Base-by-base conservation (phyloP, 2,888 invertebrate genomes). In the Tanaodytes sp. region DNA sequence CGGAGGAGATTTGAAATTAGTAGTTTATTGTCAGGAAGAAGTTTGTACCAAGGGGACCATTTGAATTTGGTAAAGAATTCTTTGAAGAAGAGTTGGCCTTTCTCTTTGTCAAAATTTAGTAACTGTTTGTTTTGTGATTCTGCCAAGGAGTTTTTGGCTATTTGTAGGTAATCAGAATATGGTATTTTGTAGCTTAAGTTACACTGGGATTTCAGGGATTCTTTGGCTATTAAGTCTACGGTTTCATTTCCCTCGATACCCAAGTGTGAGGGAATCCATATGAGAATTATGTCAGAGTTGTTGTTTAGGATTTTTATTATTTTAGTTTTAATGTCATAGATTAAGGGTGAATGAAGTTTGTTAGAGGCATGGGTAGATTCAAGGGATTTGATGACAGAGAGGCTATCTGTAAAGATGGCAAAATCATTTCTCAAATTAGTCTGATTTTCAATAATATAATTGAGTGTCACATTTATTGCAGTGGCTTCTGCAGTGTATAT, bases 31-130 rank as follows among this genome's bases (percentile, higher is more conserved):
- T 36, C n/a, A 36, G 12, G n/a, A 4, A 36, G 27, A 27, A 6
- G 9, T 27, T 4, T 30, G 9, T 15, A 58, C 57, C 57, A 57
- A 2, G 51, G 23, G 2, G 20, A 23, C 2, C 15, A 1, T 9
- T 18, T 33, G n/a, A 46, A 57, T 18, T 43, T 15, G 8, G 40
- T 16, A 36, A 36, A 64, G 20, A 48, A 40, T 2, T 45, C 46
- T 19, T 45, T 31, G 15, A 54, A 54, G 14, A 19, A 62, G 4
- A 45, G 45, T 1, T 31, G 1, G 1, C 46, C 54, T 31, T 46
- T 62, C 5, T 19, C 18, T 19, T 46, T 45, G 0, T 33, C 40
- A 3, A 39, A 16, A 18, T 54, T 54, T 5, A n/a, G 23, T 18
- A 51, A 33, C 5, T 11, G 11, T 18, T 37, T 54, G 1, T 27